phyloP scores from a whole-genome alignment of 2,797 vertebrate genomes.

The Sebastes alutus region DNA sequence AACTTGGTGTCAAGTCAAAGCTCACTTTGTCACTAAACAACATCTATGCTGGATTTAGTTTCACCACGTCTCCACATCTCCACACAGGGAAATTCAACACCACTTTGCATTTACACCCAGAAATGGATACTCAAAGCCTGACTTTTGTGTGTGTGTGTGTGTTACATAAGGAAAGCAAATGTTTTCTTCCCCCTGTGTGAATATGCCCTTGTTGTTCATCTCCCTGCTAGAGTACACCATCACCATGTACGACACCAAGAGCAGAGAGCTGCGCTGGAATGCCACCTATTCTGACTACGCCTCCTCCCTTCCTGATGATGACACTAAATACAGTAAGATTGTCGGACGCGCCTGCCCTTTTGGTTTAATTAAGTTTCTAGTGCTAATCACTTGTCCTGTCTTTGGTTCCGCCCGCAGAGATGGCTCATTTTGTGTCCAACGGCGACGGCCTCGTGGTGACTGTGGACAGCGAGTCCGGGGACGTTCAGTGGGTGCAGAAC shows the following conservation, averaged over 20 bases:
- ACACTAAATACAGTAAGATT: slow-evolving; percentile 92
- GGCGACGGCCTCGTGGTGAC: slow-evolving; percentile 98
- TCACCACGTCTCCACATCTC: neutral
- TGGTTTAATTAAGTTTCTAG: neutral
- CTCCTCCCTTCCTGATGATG: slow-evolving; percentile 91
- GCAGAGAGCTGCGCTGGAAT: slow-evolving; percentile 95
- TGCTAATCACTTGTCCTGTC: neutral
- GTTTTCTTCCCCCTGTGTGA: neutral
- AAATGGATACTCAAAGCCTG: neutral
- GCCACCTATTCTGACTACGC: slow-evolving; percentile 98
- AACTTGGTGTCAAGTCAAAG: slow-evolving; percentile 27
- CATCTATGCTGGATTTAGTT: slow-evolving; percentile 6
- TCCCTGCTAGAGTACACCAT: slow-evolving; percentile 92
- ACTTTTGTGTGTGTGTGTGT: neutral
- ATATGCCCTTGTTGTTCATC: neutral
- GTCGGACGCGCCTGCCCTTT: accelerated
- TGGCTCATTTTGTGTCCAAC: slow-evolving; percentile 97
- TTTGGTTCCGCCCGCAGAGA: slow-evolving; percentile 78
- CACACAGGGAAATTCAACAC: slow-evolving; percentile 11
- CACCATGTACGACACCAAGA: slow-evolving; percentile 99
- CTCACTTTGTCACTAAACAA: slow-evolving; percentile 3
- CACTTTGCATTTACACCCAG: neutral
- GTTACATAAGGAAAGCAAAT: slow-evolving; percentile 10
- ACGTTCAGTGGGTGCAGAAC: slow-evolving; percentile 96
- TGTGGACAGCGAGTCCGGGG: slow-evolving; percentile 94